A percentile compares a stretch with the other conserved stretches of the same genome.
phyloP scores from a whole-genome alignment of 2,888 invertebrate species.

The Anthophora plumipes region DNA sequence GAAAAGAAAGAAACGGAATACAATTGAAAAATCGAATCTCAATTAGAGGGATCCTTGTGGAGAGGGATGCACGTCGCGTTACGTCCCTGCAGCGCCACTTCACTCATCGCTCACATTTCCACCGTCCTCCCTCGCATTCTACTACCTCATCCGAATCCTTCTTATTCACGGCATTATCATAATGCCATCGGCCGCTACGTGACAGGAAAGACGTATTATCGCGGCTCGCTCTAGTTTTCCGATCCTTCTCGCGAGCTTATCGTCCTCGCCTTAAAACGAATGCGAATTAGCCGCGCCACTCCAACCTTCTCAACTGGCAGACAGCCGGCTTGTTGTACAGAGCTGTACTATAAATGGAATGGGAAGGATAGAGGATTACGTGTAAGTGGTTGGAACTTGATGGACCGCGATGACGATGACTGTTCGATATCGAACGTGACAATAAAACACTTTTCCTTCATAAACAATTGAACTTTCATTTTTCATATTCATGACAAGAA shows the following conservation, averaged over 20 bases:
- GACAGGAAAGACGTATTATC: slow-evolving; percentile 82
- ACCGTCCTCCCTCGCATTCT: no score
- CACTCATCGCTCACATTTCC: slow-evolving; percentile 78
- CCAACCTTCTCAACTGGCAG: not conserved
- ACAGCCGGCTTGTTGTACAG: not conserved
- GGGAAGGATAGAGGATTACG: not conserved
- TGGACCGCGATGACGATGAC: not conserved
- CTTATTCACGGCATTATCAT: slow-evolving; percentile 82
- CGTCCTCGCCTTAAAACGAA: slow-evolving; percentile 67
- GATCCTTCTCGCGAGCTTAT: slow-evolving; percentile 71
- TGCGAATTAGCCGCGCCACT: slow-evolving; percentile 67
- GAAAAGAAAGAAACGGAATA: slow-evolving; percentile 8
- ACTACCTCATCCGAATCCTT: slow-evolving; percentile 76
- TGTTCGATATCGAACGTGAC: no score
- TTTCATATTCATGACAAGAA: no score
- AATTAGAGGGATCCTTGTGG: slow-evolving; percentile 50
- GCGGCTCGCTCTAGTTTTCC: slow-evolving; percentile 70
- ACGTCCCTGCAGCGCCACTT: slow-evolving; percentile 72
- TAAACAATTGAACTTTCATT: no score
- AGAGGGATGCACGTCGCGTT: slow-evolving; percentile 13
- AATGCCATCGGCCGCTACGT: slow-evolving; percentile 82
- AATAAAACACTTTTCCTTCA: no score
- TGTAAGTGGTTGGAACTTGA: not conserved
- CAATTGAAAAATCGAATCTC: slow-evolving; percentile 64
- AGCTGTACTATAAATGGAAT: not conserved